Conservation (phyloP, 2,113 vertebrate genomes). For the Eudyptes chrysolophus region DNA sequence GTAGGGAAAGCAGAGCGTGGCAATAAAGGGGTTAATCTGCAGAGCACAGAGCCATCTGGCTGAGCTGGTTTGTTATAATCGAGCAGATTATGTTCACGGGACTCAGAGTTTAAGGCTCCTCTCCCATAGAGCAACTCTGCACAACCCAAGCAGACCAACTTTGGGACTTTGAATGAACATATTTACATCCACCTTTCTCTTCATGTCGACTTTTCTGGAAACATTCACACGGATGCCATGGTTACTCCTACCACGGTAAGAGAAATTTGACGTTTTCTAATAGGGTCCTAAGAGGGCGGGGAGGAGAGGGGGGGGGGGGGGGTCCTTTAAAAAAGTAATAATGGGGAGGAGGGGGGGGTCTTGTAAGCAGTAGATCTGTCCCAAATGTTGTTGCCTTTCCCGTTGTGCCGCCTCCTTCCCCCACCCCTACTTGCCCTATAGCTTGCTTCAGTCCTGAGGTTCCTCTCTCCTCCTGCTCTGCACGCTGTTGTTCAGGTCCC, state of each 20-base stretch:
- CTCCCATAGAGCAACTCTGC: constrained; percentile 74
- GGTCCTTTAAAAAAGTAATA: background rate
- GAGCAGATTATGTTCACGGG: constrained; percentile 84
- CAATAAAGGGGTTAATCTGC: constrained; percentile 77
- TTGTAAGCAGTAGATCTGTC: background rate
- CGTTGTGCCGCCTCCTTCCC: constrained; percentile 17
- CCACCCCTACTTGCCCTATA: background rate
- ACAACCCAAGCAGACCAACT: constrained; percentile 74
- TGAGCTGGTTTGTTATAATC: constrained; percentile 84
- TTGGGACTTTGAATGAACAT: constrained; percentile 85
- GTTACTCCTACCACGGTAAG: constrained; percentile 98
- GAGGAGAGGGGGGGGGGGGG: background rate
- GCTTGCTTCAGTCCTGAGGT: background rate
- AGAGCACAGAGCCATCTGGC: constrained; percentile 84
- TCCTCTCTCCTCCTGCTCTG: background rate
- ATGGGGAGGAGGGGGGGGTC: background rate
- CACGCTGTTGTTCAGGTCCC: background rate
- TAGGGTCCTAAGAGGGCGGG: constrained; percentile 5
- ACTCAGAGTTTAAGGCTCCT: constrained; percentile 81
- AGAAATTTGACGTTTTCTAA: constrained; percentile 57
- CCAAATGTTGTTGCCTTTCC: constrained; percentile 23
- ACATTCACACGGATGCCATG: constrained; percentile 95
- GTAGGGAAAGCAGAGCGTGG: constrained; percentile 32
- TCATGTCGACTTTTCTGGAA: constrained; percentile 96
- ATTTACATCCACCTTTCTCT: constrained; percentile 86